Evolutionary conservation across 1,140 invertebrate genomes (phyloP).

Genomic region (Mycetomoellerius zeteki): DNA sequence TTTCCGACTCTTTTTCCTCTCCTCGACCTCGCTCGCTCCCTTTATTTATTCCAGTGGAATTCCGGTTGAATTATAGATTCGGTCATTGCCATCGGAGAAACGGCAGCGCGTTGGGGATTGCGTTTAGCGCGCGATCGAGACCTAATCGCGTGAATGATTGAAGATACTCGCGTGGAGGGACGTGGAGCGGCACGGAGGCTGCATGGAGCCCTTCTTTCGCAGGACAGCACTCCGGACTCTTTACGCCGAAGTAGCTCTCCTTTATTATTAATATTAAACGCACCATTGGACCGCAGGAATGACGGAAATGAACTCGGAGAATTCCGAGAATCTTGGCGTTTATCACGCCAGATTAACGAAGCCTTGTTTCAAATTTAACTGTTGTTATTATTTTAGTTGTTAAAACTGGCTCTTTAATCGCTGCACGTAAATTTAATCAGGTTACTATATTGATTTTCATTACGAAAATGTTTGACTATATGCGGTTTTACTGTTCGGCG

Average conservation of each 20-base stretch:
- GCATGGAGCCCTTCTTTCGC: neutral
- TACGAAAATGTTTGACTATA: neutral
- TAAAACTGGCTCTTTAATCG: neutral
- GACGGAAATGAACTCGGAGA: slow-evolving; percentile 10
- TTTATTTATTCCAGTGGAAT: slow-evolving; percentile 63
- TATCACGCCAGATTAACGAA: slow-evolving; percentile 12
- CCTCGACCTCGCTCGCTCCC: neutral
- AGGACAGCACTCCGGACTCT: slow-evolving; percentile 1
- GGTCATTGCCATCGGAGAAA: slow-evolving; percentile 66
- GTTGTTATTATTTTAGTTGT: neutral
- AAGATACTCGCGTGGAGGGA: neutral
- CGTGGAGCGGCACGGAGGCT: too few species aligned
- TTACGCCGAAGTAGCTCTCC: slow-evolving; percentile 10
- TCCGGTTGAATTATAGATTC: slow-evolving; percentile 70
- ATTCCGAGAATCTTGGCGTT: slow-evolving; percentile 8
- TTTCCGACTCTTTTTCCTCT: neutral
- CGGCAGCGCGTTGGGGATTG: slow-evolving; percentile 22
- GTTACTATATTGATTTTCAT: neutral
- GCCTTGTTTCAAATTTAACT: neutral
- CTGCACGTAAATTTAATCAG: neutral
- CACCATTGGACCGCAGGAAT: slow-evolving; percentile 7
- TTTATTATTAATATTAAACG: slow-evolving; percentile 54
- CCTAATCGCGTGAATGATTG: slow-evolving; percentile 62
- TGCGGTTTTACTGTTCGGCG: too few species aligned
- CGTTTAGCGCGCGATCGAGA: slow-evolving; percentile 44